A percentile compares a stretch with the other conserved stretches of the same genome.
Evolutionary conservation across 2,888 invertebrate genomes (phyloP).

Genomic region (Marronus borbonicus): DNA sequence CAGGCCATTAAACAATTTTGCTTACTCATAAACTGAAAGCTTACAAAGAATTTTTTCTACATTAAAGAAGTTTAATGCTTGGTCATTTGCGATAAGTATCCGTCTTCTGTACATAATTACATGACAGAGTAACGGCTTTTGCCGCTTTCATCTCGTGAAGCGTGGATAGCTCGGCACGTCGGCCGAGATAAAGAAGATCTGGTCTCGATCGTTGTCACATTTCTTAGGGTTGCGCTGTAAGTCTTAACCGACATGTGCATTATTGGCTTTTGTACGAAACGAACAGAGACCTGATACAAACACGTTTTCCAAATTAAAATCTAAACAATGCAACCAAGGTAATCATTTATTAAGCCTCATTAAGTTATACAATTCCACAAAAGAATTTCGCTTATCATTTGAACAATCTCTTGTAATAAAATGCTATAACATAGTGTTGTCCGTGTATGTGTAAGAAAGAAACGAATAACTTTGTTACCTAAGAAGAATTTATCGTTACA

Average conservation of each 20-base stretch:
- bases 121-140: conserved; percentile 33
- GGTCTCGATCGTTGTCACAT: conserved; percentile 30
- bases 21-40: conserved; percentile 6
- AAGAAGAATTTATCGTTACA: no score
- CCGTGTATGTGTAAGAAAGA: no score
- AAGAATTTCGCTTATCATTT: conserved; percentile 28
- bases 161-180: conserved; percentile 17
- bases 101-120: conserved; percentile 32
- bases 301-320: conserved; percentile 16
- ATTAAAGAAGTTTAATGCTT: conserved; percentile 27
- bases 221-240: background rate
- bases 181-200: conserved; percentile 21
- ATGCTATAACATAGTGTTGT: conserved; percentile 6
- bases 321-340: conserved; percentile 28
- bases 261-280: conserved; percentile 18
- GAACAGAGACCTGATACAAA: conserved; percentile 22
- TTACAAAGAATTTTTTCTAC: background rate
- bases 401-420: conserved; percentile 16
- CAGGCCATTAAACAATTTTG: background rate
- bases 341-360: conserved; percentile 36
- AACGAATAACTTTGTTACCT: no score
- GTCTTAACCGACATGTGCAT: conserved; percentile 10
- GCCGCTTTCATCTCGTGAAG: conserved; percentile 27
- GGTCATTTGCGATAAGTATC: conserved; percentile 42
- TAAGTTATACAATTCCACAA: conserved; percentile 39